Evolutionary conservation across 2,113 vertebrate species (phyloP).

Genomic region (Anser cygnoides): DNA sequence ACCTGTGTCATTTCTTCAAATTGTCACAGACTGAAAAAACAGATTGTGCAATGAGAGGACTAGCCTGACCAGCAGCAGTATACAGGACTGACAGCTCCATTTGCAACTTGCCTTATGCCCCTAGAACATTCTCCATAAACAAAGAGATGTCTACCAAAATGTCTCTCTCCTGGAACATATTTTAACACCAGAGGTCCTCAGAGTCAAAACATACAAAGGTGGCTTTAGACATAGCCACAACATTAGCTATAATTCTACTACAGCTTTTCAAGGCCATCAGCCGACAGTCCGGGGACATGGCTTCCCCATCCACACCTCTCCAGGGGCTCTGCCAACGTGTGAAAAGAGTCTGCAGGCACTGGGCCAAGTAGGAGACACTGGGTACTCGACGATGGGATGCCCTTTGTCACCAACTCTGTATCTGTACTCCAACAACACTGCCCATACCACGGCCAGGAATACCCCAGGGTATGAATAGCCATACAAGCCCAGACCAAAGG

Average conservation of each 20-base stretch:
- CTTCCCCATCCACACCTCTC: not conserved
- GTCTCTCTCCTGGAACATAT: not conserved
- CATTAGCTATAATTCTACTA: not conserved
- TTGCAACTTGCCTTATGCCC: not conserved
- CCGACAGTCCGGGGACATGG: not conserved
- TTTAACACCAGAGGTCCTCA: not conserved
- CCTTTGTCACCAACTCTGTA: not conserved
- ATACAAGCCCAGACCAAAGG: not conserved
- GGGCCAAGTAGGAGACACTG: not conserved
- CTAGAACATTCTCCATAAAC: not conserved
- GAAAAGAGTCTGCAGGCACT: not conserved
- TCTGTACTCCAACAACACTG: not conserved
- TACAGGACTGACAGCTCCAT: not conserved
- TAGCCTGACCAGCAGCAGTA: not conserved
- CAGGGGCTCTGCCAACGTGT: not conserved
- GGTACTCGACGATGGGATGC: not conserved
- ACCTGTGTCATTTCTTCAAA: not conserved
- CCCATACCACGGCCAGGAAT: rapidly evolving
- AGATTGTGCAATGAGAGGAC: not conserved
- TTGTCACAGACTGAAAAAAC: not conserved
- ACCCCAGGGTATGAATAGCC: not conserved
- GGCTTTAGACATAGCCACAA: slow-evolving; percentile 20
- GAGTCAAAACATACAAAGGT: slow-evolving; percentile 35
- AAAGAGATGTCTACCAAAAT: not conserved
- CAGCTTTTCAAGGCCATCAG: not conserved